phyloP scores from a whole-genome alignment of 2,113 vertebrate species.

The Cyprinus carpio region DNA sequence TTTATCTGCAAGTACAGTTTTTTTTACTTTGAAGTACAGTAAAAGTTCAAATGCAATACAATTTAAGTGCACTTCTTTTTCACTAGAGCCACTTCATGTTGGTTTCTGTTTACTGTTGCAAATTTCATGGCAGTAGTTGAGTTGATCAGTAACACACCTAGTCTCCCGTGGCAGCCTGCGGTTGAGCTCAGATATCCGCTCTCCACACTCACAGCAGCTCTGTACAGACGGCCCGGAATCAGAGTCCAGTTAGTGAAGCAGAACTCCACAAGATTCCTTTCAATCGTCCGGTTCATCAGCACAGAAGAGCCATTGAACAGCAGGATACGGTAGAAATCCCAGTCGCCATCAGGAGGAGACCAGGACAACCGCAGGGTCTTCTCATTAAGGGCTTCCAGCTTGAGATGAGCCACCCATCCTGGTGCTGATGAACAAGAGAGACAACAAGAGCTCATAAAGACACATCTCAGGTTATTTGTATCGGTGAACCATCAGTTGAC shows the following conservation, averaged over 20 bases:
- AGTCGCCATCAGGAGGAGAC: constrained; percentile 85
- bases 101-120: too few species aligned
- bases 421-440: constrained; percentile 76
- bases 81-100: too few species aligned
- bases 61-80: too few species aligned
- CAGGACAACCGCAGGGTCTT: constrained; percentile 79
- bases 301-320: constrained; percentile 74
- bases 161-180: constrained; percentile 71
- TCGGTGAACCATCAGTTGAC: not conserved
- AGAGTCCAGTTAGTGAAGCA: constrained; percentile 67
- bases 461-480: not conserved
- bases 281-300: constrained; percentile 75
- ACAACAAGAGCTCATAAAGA: not conserved
- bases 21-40: too few species aligned
- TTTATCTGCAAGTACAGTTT: too few species aligned
- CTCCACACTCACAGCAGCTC: constrained; percentile 77
- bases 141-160: constrained; percentile 70
- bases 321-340: constrained; percentile 83
- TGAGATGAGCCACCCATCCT: constrained; percentile 72
- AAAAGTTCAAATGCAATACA: too few species aligned
- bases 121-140: not conserved
- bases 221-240: constrained; percentile 82
- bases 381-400: constrained; percentile 59
- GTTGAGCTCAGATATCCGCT: constrained; percentile 78
- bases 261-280: constrained; percentile 64